phyloP scores from a whole-genome alignment of 2,797 vertebrate species.

The Pelodytes ibericus region DNA sequence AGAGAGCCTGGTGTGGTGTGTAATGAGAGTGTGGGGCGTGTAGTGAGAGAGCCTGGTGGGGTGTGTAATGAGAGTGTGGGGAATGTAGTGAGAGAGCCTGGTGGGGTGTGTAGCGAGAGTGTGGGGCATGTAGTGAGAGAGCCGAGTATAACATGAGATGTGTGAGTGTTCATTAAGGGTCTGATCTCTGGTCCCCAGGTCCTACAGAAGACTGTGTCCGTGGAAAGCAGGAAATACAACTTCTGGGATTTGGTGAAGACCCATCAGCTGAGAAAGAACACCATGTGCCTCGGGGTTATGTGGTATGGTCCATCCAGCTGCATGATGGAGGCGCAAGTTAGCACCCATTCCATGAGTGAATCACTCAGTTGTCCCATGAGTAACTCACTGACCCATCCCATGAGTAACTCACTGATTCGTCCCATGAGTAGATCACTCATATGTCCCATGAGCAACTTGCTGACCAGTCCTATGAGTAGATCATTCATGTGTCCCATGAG shows the following conservation, averaged over 20 bases:
- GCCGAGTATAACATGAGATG: too few species aligned
- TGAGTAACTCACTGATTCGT: neutral
- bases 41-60: too few species aligned
- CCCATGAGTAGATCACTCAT: too few species aligned
- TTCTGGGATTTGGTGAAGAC: constrained; percentile 72
- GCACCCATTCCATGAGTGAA: too few species aligned
- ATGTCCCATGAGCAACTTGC: too few species aligned
- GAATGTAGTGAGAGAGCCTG: neutral
- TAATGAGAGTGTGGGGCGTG: too few species aligned
- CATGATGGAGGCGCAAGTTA: too few species aligned
- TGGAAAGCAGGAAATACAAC: constrained; percentile 63
- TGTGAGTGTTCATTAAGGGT: neutral
- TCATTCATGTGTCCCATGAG: too few species aligned
- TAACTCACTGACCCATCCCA: neutral
- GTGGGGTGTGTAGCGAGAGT: neutral
- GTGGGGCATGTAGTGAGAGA: neutral
- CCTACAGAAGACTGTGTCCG: constrained; percentile 67
- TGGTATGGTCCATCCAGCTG: constrained; percentile 62
- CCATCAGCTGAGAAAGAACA: constrained; percentile 68
- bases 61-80: neutral
- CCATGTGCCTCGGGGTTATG: constrained; percentile 66
- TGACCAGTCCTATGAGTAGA: too few species aligned
- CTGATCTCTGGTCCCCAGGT: constrained; percentile 57
- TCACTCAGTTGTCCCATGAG: neutral
- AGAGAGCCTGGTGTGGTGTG: too few species aligned